phyloP scores from a whole-genome alignment of 2,888 invertebrate species.

The Noctua pronuba region DNA sequence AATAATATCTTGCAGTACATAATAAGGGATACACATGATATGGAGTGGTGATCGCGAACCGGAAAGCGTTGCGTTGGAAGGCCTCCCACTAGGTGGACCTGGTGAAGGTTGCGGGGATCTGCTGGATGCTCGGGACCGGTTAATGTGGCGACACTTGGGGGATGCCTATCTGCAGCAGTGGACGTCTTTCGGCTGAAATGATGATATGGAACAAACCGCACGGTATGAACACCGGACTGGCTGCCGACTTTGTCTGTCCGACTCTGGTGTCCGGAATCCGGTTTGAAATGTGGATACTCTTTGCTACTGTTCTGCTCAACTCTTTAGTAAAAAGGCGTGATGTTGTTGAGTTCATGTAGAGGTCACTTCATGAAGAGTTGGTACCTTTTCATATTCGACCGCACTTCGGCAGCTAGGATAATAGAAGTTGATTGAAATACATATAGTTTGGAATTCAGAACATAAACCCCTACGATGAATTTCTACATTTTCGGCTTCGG shows the following conservation, averaged over 20 bases:
- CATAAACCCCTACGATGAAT: neutral
- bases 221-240: neutral
- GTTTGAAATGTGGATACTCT: neutral
- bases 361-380: neutral
- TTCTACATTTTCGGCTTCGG: neutral
- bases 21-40: neutral
- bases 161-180: no score
- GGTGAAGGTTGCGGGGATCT: no score
- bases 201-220: neutral
- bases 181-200: no score
- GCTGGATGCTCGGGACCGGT: no score
- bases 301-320: neutral
- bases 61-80: no score
- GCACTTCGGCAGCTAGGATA: neutral
- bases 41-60: neutral
- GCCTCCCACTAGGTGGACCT: no score
- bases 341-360: neutral
- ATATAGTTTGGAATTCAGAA: neutral
- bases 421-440: conserved; percentile 9
- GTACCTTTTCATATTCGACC: neutral
- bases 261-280: neutral
- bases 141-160: no score
- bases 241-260: neutral
- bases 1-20: neutral
- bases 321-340: neutral